Percentiles rank a stretch among this genome's conserved stretches.
These are phyloP conservation scores for Jacana jacana DNA, from an alignment of 2,113 vertebrate species.

Conservation along the genomic window DNA sequence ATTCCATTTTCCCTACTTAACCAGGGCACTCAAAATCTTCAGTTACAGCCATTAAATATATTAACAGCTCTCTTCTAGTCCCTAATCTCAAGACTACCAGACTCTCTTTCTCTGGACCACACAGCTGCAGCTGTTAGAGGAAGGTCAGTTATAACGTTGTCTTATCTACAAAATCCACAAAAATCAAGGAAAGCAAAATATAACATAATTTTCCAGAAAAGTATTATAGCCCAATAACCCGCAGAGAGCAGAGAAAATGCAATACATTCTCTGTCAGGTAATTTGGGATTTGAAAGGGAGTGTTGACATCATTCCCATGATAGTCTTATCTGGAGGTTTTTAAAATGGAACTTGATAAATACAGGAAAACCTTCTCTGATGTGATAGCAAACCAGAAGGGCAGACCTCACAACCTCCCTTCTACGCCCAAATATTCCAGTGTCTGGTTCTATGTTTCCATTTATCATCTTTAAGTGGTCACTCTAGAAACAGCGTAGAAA, in stretches of 20 bases:
- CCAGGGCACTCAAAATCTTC: not conserved
- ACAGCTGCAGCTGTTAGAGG: not conserved
- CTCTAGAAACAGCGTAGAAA: not conserved
- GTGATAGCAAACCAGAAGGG: not conserved
- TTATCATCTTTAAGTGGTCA: not conserved
- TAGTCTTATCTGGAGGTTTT: not conserved
- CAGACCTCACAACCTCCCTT: not conserved
- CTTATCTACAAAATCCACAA: not conserved
- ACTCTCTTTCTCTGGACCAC: not conserved
- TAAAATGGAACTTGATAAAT: not conserved
- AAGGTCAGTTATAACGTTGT: not conserved
- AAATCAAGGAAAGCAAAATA: not conserved
- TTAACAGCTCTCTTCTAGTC: not conserved
- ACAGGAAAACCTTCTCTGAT: not conserved
- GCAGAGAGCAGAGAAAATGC: not conserved
- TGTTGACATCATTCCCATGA: not conserved
- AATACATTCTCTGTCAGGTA: not conserved
- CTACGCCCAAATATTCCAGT: not conserved
- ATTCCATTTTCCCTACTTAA: not conserved
- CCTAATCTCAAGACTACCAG: not conserved
- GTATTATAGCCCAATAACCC: not conserved
- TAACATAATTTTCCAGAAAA: not conserved
- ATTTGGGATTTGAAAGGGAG: constrained; percentile 1
- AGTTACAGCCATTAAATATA: not conserved
- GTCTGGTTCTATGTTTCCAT: not conserved